Evolutionary conservation across 2,113 vertebrate species (phyloP).

Genomic region (Perca schrenkii): DNA sequence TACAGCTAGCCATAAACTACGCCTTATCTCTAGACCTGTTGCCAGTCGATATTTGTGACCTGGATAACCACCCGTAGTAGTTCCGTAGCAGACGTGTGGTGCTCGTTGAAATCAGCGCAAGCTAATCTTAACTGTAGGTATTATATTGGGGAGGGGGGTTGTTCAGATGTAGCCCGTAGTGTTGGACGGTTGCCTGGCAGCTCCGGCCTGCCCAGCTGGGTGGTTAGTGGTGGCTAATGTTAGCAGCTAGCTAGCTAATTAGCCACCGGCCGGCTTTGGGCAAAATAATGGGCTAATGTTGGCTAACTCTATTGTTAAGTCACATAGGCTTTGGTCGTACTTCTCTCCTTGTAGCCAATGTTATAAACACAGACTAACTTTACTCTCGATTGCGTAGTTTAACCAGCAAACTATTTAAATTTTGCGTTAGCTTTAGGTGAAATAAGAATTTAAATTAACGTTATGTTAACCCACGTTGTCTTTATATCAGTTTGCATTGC

Average conservation of each 20-base stretch:
- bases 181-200: constrained; percentile 46
- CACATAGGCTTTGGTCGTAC: neutral
- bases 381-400: neutral
- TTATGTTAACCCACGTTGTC: neutral
- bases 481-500: neutral
- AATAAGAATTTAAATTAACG: neutral
- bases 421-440: neutral
- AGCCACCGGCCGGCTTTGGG: constrained; percentile 41
- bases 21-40: constrained; percentile 80
- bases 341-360: neutral
- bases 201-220: constrained; percentile 60
- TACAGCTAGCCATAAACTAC: constrained; percentile 66
- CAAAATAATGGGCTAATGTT: constrained; percentile 9
- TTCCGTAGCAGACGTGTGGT: neutral
- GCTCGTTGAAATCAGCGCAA: neutral
- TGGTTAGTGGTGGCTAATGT: constrained; percentile 43
- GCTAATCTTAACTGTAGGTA: neutral
- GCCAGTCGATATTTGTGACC: constrained; percentile 61
- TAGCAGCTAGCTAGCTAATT: constrained; percentile 73
- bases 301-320: neutral
- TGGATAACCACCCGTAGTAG: neutral
- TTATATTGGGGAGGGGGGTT: neutral
- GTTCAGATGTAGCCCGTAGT: neutral
- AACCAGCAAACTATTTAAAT: neutral
- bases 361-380: neutral